Conservation (phyloP, 2,888 invertebrate species). For the Pyrrhosoma nymphula region DNA sequence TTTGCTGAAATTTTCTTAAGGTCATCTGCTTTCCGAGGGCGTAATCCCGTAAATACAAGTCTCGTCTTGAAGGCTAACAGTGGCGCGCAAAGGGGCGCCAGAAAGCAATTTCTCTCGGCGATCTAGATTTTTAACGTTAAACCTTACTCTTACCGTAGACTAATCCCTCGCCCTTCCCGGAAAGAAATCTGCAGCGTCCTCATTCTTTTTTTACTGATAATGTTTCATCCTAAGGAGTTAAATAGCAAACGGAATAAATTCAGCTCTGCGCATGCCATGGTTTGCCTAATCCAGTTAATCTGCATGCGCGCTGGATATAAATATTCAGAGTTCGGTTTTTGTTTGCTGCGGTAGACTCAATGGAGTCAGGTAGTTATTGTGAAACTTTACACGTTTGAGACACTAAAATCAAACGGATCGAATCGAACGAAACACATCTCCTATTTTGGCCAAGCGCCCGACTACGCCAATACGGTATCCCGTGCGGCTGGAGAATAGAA, state of each 20-base stretch:
- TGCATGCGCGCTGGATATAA: too few relatives aligned
- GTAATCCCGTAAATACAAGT: background rate
- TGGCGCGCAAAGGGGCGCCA: background rate
- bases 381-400: background rate
- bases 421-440: slow-evolving; percentile 3
- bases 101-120: background rate
- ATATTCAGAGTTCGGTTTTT: background rate
- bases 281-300: too few relatives aligned
- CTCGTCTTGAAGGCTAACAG: too few relatives aligned
- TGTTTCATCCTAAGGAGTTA: too few relatives aligned
- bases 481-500: background rate
- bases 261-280: too few relatives aligned
- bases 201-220: too few relatives aligned
- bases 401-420: background rate
- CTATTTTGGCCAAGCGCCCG: background rate
- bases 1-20: background rate
- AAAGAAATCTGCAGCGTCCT: too few relatives aligned
- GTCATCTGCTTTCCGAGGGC: background rate
- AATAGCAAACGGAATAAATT: too few relatives aligned
- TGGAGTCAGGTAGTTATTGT: background rate
- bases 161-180: too few relatives aligned
- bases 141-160: too few relatives aligned
- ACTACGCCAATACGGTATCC: background rate
- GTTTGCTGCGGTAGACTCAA: background rate
- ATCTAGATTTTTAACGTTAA: too few relatives aligned